Evolutionary conservation across 2,113 vertebrate genomes (phyloP).

Genomic region (Thermophis baileyi): DNA sequence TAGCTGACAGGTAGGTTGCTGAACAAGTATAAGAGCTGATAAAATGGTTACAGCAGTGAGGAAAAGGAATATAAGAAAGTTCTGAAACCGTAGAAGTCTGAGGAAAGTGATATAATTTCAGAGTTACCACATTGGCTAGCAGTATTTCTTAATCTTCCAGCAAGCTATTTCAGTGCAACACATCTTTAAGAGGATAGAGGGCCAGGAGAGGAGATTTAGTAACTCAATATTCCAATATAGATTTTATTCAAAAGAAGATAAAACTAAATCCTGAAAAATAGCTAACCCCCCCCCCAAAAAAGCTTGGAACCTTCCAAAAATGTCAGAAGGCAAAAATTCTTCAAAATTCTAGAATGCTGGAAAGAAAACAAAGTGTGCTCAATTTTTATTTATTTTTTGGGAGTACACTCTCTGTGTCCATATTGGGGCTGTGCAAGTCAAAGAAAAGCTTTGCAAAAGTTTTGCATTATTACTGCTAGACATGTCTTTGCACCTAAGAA

Average conservation of each 20-base stretch:
- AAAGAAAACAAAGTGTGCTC: background rate
- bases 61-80: constrained; percentile 6
- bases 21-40: constrained; percentile 40
- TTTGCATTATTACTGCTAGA: background rate
- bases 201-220: background rate
- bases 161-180: background rate
- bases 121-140: background rate
- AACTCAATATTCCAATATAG: background rate
- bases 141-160: constrained; percentile 12
- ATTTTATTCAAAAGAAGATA: background rate
- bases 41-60: constrained; percentile 21
- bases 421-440: background rate
- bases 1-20: constrained; percentile 38
- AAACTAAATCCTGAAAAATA: background rate
- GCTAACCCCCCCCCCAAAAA: background rate
- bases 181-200: background rate
- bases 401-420: background rate
- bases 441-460: background rate
- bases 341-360: background rate
- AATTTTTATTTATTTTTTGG: background rate
- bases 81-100: constrained; percentile 12
- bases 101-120: constrained; percentile 1
- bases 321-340: background rate
- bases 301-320: background rate
- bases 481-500: background rate